Percentiles rank a stretch among this genome's conserved stretches.
phyloP scores from a whole-genome alignment of 2,113 vertebrate species.

The Uropsilus gracilis region DNA sequence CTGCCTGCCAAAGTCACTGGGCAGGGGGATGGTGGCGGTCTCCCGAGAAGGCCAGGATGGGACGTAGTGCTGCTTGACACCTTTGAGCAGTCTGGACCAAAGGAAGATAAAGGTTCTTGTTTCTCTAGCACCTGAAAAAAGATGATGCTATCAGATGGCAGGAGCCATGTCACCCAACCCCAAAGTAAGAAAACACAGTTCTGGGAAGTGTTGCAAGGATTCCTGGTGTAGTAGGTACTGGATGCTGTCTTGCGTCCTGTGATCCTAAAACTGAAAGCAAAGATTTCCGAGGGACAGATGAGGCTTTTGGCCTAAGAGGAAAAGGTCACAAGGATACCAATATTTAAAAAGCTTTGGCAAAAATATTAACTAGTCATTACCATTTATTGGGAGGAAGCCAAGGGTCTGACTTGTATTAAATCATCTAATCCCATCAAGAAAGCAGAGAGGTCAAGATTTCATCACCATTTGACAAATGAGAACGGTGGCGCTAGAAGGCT shows the following conservation, averaged over 20 bases:
- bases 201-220: not conserved
- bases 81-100: not conserved
- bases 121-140: not conserved
- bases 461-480: not conserved
- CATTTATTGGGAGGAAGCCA: not conserved
- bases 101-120: not conserved
- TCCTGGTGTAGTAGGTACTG: not conserved
- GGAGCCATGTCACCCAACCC: not conserved
- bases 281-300: not conserved
- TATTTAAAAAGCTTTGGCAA: not conserved
- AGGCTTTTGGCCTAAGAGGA: not conserved
- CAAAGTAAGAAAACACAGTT: fast-evolving
- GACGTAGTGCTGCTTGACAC: not conserved
- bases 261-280: not conserved
- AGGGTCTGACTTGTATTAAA: not conserved
- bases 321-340: not conserved
- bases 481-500: not conserved
- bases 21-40: not conserved
- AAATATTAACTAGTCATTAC: not conserved
- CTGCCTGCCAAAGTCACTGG: not conserved
- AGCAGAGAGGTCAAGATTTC: not conserved
- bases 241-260: not conserved
- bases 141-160: not conserved
- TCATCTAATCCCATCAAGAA: not conserved
- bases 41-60: not conserved